Evolutionary conservation across 2,888 invertebrate species (phyloP), one percentile per base, ranked within the genome.

Genomic region (Drosophila pseudotalamancana): DNA sequence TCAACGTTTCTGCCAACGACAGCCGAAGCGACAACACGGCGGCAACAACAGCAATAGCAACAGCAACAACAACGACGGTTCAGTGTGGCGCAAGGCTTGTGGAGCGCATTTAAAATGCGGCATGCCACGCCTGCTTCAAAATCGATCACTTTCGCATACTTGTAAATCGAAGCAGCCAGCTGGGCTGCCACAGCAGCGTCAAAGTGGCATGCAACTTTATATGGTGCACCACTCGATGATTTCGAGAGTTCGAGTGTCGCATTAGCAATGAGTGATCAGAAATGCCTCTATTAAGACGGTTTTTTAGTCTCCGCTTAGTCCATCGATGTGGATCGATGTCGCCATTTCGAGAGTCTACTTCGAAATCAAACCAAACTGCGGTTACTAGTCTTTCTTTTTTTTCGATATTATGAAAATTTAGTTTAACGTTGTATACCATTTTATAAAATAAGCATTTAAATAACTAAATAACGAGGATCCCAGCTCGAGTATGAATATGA

Each of bases 91-190:
- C 79, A 87, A 81, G 78, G 67, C 70, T 57, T 53, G 46, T 45
- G 56, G 46, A 60, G 55, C 72, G 55, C 69, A 73, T 78, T 75
- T 54, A 48, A 72, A 77, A 80, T 72, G 62, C 73, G 63, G 69
- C 59, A 55, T 37, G 63, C 88, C 84, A 88, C 84, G 88, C 84
- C 84, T 78, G 84, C 67, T 48, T 84, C 59, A 88, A 88, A 86
- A 88, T 88, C 88, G 84, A 85, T 85, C 88, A 85, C 84, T 85
- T 85, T 85, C 88, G 87, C 82, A 87, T 84, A 48, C 63, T 70
- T 74, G 66, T 68, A 71, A 72, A 72, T 77, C 75, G 70, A 79
- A 39, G 56, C 32, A 49, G 23, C 55, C 69, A 59, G 59, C 57
- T 57, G 54, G 45, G 49, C 40, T 65, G 45, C 48, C 27, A 40